Evolutionary conservation across 2,888 invertebrate genomes (phyloP).

Genomic region (Drosophila eohydei): DNA sequence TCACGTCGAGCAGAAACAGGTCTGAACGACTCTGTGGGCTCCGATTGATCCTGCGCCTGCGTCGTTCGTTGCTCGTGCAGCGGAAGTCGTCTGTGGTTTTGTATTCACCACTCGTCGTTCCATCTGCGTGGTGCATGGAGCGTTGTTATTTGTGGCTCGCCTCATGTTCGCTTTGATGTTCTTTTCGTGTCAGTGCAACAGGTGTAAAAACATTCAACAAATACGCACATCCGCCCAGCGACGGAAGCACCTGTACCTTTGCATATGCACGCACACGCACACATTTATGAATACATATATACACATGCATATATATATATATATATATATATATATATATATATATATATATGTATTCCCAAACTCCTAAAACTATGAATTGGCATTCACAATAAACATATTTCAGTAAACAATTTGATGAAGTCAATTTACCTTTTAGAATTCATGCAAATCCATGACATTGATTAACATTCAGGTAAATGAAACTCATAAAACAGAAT

Average conservation of each 20-base stretch:
- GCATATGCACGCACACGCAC: background rate
- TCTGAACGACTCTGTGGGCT: constrained; percentile 11
- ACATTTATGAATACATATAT: background rate
- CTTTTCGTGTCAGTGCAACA: constrained; percentile 63
- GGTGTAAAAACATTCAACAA: constrained; percentile 79
- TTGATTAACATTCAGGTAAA: too few relatives aligned
- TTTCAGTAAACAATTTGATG: too few relatives aligned
- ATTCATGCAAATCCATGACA: too few relatives aligned
- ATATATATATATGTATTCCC: too few relatives aligned
- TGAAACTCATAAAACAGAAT: too few relatives aligned
- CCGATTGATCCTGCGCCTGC: constrained; percentile 38
- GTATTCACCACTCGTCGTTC: constrained; percentile 57
- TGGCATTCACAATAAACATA: too few relatives aligned
- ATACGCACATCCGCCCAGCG: constrained; percentile 72
- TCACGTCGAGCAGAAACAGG: constrained; percentile 37
- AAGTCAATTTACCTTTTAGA: too few relatives aligned
- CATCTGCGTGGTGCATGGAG: background rate
- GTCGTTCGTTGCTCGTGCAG: constrained; percentile 32
- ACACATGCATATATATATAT: background rate
- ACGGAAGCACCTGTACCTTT: constrained; percentile 64
- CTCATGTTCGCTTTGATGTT: constrained; percentile 39
- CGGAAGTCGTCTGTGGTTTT: constrained; percentile 78
- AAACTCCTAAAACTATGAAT: too few relatives aligned
- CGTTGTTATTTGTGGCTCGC: constrained; percentile 5
- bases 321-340: background rate